Base-by-base conservation (phyloP, 2,888 invertebrate species). In the Tenthredo livida region DNA sequence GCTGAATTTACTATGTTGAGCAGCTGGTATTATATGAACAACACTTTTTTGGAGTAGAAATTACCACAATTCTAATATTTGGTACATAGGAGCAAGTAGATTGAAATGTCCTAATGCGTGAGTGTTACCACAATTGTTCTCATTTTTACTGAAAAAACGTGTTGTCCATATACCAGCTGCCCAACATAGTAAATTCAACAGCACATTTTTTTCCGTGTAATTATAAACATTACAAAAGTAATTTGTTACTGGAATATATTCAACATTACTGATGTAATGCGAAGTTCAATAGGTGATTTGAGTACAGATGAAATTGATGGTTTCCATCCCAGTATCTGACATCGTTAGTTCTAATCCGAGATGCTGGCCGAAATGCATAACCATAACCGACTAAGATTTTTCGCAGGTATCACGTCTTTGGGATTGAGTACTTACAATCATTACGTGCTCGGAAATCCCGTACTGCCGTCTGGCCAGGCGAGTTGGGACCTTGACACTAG, bases 361-460 rank as follows among this genome's bases (percentile, higher is more conserved):
- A 40, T 40, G 12, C 15, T 5, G 12, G 25, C 21, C n/a, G n/a
- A 29, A n/a, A 54, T 1, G 1, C 33, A 47, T 47, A 2, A 33
- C 6, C 33, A 47, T 47, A 2, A 33, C n/a, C 33, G 25, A 29
- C 0, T 54, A 3, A 3, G 25, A 4, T 77, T 17, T 25, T 54
- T n/a, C 2, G 7, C 40, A 85, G 85, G 94, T 5, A 94, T 95
- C 6, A 94, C 94, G 9, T 65, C 80, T 21, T n/a, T 80, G 61
- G 87, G 84, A 65, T n/a, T 87, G 15, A 61, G 25, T 7, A 54
- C 75, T 33, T 0, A 9, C 9, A 58, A 84, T 75, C 77, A 89
- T 21, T 86, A 88, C 21, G 4, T 40, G 0, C 29, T 87, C 21
- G 90, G 90, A 9, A 83, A 86, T 9, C 85, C 87, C 6, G 2